Conservation (phyloP, 2,888 invertebrate genomes). For the Marronus borbonicus region DNA sequence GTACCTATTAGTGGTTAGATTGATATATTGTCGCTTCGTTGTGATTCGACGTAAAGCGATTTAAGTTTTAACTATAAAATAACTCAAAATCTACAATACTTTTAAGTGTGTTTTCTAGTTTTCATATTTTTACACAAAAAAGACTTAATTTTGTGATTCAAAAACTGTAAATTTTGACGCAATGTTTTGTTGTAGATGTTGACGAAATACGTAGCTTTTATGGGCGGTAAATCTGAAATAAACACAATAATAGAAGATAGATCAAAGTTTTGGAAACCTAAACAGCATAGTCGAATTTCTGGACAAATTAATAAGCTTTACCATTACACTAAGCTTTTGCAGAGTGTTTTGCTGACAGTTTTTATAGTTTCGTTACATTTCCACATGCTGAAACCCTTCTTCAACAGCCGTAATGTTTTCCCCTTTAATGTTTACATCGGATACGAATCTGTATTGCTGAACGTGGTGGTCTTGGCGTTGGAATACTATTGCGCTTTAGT, state of each 20-base stretch:
- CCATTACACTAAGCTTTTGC: conserved; percentile 9
- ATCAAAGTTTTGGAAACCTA: conserved; percentile 42
- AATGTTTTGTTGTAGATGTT: conserved; percentile 20
- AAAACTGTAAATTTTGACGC: background rate
- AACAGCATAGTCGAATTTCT: background rate
- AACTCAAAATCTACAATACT: too few species aligned
- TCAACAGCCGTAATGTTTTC: conserved; percentile 25
- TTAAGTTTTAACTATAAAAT: too few species aligned
- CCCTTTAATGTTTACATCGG: conserved; percentile 40
- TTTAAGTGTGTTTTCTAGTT: too few species aligned
- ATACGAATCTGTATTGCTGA: conserved; percentile 18
- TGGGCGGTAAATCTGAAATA: conserved; percentile 28
- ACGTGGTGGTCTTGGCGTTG: conserved; percentile 24
- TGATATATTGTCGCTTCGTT: too few species aligned
- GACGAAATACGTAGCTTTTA: conserved; percentile 41
- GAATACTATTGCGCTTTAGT: conserved; percentile 35
- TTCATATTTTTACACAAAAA: too few species aligned
- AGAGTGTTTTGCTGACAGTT: conserved; percentile 20
- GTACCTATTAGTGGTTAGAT: background rate
- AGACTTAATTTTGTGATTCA: too few species aligned
- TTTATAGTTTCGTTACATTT: conserved; percentile 21
- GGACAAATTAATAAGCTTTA: background rate
- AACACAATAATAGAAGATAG: conserved; percentile 24
- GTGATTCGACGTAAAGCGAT: too few species aligned
- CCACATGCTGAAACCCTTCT: conserved; percentile 39